A percentile compares a stretch with the other conserved stretches of the same genome.
phyloP scores from a whole-genome alignment of 2,113 vertebrate genomes.

The Phalacrocorax pelagicus region DNA sequence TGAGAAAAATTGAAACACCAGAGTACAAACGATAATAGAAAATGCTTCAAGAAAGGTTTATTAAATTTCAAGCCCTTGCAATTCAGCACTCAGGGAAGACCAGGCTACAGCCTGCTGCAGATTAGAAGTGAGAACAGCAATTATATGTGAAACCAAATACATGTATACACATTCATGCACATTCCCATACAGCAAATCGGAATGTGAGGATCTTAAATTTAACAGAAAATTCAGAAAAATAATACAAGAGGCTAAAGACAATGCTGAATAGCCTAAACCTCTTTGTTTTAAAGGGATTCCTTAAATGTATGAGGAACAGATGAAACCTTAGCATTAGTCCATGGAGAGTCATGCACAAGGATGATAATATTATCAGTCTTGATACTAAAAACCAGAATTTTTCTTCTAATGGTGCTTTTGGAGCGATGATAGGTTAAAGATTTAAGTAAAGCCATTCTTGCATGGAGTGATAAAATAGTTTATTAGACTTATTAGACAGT shows the following conservation, averaged over 20 bases:
- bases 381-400: neutral
- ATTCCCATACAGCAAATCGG: neutral
- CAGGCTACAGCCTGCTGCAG: neutral
- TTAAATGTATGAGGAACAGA: neutral
- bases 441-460: neutral
- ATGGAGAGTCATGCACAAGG: neutral
- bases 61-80: neutral
- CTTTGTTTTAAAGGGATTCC: neutral
- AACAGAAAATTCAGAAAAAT: neutral
- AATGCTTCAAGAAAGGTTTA: neutral
- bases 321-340: neutral
- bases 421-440: neutral
- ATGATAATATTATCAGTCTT: neutral
- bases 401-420: neutral
- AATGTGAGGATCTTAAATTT: neutral
- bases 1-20: conserved; percentile 2
- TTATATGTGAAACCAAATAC: neutral
- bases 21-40: neutral
- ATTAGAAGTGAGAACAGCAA: neutral
- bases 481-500: neutral
- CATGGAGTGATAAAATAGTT: neutral
- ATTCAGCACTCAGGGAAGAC: neutral
- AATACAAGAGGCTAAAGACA: neutral
- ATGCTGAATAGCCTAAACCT: neutral
- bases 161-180: neutral